phyloP scores from a whole-genome alignment of 2,113 vertebrate species.

The Nothobranchius furzeri region DNA sequence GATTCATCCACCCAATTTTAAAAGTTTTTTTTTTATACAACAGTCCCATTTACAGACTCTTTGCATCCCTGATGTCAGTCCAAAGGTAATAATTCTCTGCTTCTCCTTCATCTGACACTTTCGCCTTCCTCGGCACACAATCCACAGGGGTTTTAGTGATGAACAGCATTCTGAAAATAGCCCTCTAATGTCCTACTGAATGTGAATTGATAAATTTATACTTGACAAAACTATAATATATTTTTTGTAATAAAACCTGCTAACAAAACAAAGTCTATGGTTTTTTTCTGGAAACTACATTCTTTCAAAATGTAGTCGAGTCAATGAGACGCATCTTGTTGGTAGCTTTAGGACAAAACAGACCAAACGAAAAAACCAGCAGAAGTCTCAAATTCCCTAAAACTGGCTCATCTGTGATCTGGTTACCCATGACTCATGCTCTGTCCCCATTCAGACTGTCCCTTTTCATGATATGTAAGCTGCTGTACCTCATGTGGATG shows the following conservation, averaged over 20 bases:
- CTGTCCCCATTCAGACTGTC: not conserved
- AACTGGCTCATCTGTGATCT: conserved; percentile 6
- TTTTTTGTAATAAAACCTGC: conserved; percentile 56
- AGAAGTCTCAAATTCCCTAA: conserved; percentile 18
- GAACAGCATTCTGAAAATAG: conserved; percentile 37
- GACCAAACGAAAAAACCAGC: conserved; percentile 26
- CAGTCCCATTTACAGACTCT: conserved; percentile 5
- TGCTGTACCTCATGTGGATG: conserved; percentile 40
- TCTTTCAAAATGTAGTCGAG: conserved; percentile 62
- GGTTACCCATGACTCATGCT: conserved; percentile 12
- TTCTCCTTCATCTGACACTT: conserved; percentile 45
- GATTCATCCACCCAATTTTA: not conserved
- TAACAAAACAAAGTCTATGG: conserved; percentile 55
- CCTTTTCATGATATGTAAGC: conserved; percentile 24
- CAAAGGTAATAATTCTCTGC: conserved; percentile 40
- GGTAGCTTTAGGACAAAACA: conserved; percentile 48
- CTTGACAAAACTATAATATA: conserved; percentile 39
- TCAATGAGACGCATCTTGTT: conserved; percentile 43
- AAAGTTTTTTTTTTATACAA: conserved; percentile 8
- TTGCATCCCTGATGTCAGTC: conserved; percentile 9
- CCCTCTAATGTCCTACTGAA: conserved; percentile 2
- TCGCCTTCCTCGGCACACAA: not conserved
- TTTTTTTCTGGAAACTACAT: conserved; percentile 21
- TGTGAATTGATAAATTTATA: conserved; percentile 45
- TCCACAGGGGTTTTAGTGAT: conserved; percentile 25